Evolutionary conservation across 2,888 invertebrate species (phyloP), one percentile per base, ranked within the genome.

Genomic region (Baccha elongata): DNA sequence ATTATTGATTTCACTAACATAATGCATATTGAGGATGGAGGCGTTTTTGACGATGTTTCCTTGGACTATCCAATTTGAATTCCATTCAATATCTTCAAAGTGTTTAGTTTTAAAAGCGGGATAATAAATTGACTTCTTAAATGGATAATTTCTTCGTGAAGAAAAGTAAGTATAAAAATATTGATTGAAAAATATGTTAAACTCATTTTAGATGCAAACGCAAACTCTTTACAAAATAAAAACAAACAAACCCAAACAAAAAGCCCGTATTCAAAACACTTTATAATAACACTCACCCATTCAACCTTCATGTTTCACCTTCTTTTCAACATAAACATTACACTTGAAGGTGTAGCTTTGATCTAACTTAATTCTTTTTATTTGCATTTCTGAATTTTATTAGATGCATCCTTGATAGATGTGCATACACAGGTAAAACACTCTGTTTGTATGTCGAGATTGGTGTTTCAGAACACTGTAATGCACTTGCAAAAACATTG

Each of bases 361-460:
- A 32, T n/a, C n/a, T n/a, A 32, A 1, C 6, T 32, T 32, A 8
- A 32, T 32, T 71, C 42, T 50, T 21, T 44, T 52, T n/a, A n/a
- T 64, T 44, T 67, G n/a, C 19, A 26, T 23, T 76, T 55, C 32
- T 71, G 32, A 53, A 67, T 74, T 74, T 67, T 48, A 62, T 73
- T 73, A 72, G 62, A 76, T 76, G 53, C 81, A 83, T 83, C 81
- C 76, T 83, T 76, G 81, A 76, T 62, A 60, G 71, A 44, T 67
- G 17, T 65, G 75, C 69, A n/a, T n/a, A n/a, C 64, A 69, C 48
- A 42, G 55, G 64, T 73, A 53, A 23, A 52, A 58, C 37, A 44
- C 19, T 60, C n/a, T 60, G 58, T 60, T 60, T 19, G 17, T 50
- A 15, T 62, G 62, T 62, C 58, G 46, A 44, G 65, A 81, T 52